Percentiles rank a stretch among this genome's conserved stretches.
Evolutionary conservation across 2,888 invertebrate species (phyloP).

Genomic region (Acleris holmiana): DNA sequence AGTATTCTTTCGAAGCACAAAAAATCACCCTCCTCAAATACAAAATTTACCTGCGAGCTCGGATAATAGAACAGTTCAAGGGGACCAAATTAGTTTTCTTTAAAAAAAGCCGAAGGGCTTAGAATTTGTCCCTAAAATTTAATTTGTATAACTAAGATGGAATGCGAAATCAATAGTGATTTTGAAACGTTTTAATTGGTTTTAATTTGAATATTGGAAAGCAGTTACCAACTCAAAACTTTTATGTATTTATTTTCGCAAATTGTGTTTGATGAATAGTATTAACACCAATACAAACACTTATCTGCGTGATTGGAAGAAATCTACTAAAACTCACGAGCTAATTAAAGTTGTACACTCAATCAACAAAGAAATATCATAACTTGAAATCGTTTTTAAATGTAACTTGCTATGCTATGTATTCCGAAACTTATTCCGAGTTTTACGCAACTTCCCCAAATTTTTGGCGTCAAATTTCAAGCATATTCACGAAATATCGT

Average conservation of each 20-base stretch:
- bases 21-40: slow-evolving; percentile 28
- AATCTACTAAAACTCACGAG: no score
- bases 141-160: slow-evolving; percentile 14
- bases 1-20: slow-evolving; percentile 19
- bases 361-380: no score
- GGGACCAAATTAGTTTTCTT: slow-evolving; percentile 43
- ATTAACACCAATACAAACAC: neutral
- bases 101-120: slow-evolving; percentile 37
- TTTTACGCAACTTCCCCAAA: slow-evolving; percentile 1
- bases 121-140: slow-evolving; percentile 8
- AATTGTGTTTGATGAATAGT: no score
- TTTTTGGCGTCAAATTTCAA: slow-evolving; percentile 9
- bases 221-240: neutral
- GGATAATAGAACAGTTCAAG: slow-evolving; percentile 42
- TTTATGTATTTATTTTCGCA: no score
- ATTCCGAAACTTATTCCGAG: neutral
- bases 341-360: no score
- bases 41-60: slow-evolving; percentile 54
- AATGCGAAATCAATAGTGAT: slow-evolving; percentile 21
- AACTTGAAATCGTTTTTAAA: no score
- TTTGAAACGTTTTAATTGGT: neutral
- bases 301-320: neutral
- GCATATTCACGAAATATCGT: slow-evolving; percentile 15
- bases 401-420: no score
- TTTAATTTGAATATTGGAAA: slow-evolving; percentile 7